phyloP scores from a whole-genome alignment of 2,888 invertebrate genomes.

The Xestobium rufovillosum region DNA sequence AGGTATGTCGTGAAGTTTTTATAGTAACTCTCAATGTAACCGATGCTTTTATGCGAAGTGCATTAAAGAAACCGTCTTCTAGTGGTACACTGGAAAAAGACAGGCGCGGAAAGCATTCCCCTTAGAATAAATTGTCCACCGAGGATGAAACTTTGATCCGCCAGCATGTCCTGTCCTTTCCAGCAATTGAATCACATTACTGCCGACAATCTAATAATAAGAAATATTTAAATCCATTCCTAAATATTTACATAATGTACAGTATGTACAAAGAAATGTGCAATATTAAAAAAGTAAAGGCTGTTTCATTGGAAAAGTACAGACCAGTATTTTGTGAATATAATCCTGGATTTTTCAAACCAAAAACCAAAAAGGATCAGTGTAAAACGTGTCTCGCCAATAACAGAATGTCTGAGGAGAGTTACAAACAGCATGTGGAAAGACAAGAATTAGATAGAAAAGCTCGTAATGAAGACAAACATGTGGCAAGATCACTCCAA shows the following conservation, averaged over 20 bases:
- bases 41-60: slow-evolving; percentile 21
- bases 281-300: slow-evolving; percentile 12
- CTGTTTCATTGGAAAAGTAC: slow-evolving; percentile 21
- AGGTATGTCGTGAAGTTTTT: slow-evolving; percentile 20
- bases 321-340: slow-evolving; percentile 16
- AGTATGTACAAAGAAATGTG: slow-evolving; percentile 19
- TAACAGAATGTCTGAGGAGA: slow-evolving; percentile 8
- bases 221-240: slow-evolving; percentile 15
- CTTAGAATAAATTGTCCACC: slow-evolving; percentile 8
- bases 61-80: slow-evolving; percentile 17
- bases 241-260: slow-evolving; percentile 18
- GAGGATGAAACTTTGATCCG: slow-evolving; percentile 13
- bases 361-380: slow-evolving; percentile 23
- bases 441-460: slow-evolving; percentile 15
- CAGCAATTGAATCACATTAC: slow-evolving; percentile 22
- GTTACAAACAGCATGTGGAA: slow-evolving; percentile 13
- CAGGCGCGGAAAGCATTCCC: slow-evolving; percentile 17
- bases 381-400: slow-evolving; percentile 21
- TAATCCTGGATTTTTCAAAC: slow-evolving; percentile 22
- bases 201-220: slow-evolving; percentile 12
- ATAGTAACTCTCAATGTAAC: slow-evolving; percentile 19
- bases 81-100: slow-evolving; percentile 20
- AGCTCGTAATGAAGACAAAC: slow-evolving; percentile 24
- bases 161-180: slow-evolving; percentile 14
- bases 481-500: slow-evolving; percentile 25